These are phyloP conservation scores for Lithobates sylvaticus DNA, from an alignment of 2,797 vertebrate species.

Conservation along the genomic window DNA sequence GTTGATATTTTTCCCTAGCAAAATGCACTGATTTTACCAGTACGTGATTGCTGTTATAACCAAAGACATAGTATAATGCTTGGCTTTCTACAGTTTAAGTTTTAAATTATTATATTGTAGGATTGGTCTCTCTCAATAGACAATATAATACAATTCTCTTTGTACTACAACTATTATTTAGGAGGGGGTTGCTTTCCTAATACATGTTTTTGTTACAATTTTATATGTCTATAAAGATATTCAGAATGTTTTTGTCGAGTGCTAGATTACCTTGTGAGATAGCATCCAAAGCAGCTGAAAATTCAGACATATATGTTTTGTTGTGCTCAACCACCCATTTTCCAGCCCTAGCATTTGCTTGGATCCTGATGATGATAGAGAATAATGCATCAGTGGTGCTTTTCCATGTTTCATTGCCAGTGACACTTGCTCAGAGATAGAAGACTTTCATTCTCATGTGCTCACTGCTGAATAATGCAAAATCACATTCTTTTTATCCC, in stretches of 20 bases:
- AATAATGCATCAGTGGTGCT: not conserved
- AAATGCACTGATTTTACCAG: no score
- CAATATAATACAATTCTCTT: not conserved
- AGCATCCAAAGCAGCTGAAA: not conserved
- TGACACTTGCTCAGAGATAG: not conserved
- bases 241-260: not conserved
- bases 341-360: not conserved
- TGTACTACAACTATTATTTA: not conserved
- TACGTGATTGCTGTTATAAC: no score
- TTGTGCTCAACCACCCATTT: not conserved
- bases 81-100: not conserved
- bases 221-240: not conserved
- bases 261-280: not conserved
- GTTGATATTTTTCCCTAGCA: no score
- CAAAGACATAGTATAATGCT: not conserved
- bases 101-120: not conserved
- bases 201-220: not conserved
- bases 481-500: not conserved
- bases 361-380: not conserved
- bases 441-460: conserved; percentile 2
- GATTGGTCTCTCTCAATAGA: not conserved
- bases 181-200: not conserved
- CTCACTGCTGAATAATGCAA: not conserved
- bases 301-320: not conserved
- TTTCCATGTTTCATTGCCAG: not conserved